Base-by-base conservation (phyloP, 2,888 invertebrate genomes). In the Polydrusus tereticollis region DNA sequence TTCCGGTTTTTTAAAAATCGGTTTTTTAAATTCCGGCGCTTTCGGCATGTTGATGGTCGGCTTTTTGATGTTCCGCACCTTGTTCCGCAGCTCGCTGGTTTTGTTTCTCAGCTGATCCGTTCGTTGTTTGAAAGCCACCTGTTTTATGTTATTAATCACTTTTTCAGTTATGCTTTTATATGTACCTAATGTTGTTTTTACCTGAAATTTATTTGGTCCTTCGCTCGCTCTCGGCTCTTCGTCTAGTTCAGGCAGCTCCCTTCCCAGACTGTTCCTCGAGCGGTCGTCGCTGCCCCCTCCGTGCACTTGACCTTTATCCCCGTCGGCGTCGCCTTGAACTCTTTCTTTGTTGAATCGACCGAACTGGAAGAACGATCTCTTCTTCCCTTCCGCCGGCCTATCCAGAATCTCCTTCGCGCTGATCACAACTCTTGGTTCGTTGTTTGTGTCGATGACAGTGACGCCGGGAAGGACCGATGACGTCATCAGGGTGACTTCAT, bases 11-110 rank as follows among this genome's bases (percentile, higher is more conserved):
- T 78, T 75, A 16, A 79, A 74, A 60, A 80, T 78, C 1, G 87
- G 86, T 70, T 86, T 83, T 55, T 87, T 85, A 50, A 88, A 86
- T 79, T 87, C 87, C 0, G 90, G 86, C 60, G 88, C 85, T 23
- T 90, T 88, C 12, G 91, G 90, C 75, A 91, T 83, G 73, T 86
- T 87, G 47, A 90, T 87, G 80, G 89, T 89, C 2, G 90, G 88
- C 76, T 86, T 86, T 23, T 83, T 83, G 18, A 84, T 82, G 63
- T 89, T 89, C 52, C 89, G 86, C 67, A 88, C 77, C 69, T 83
- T 86, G 29, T 82, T 89, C 82, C 90, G 91, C 26, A 95, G 83
- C 84, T 91, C 92, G 26, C 90, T 92, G 87, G 78, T 89, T 72
- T 80, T 79, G 7, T 36, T 65, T 58, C 76, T 76, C 10, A 74